Evolutionary conservation across 2,797 vertebrate genomes (phyloP).

Genomic region (Champsocephalus esox): DNA sequence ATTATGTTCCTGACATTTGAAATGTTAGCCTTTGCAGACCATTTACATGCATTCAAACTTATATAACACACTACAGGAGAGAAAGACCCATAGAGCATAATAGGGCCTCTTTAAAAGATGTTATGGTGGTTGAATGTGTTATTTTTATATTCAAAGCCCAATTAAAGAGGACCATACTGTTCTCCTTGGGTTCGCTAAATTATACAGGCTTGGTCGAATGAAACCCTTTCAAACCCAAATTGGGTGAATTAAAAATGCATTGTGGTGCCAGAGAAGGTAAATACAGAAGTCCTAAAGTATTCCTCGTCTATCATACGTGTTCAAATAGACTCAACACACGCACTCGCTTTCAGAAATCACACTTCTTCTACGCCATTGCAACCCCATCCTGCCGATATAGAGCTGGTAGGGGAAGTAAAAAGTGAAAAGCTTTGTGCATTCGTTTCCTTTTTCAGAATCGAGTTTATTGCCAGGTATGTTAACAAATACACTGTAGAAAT

Average conservation of each 20-base stretch:
- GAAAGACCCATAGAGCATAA: too few relatives aligned
- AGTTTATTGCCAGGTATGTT: too few relatives aligned
- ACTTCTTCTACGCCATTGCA: slow-evolving; percentile 58
- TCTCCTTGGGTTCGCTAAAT: slow-evolving; percentile 38
- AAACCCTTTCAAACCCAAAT: slow-evolving; percentile 32
- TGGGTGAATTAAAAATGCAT: slow-evolving; percentile 29
- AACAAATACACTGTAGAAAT: too few relatives aligned
- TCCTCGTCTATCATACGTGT: not conserved
- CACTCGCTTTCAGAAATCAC: slow-evolving; percentile 40
- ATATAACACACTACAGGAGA: too few relatives aligned
- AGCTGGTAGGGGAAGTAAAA: slow-evolving; percentile 48
- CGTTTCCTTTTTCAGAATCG: not conserved
- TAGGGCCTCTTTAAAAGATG: too few relatives aligned
- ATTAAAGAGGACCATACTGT: slow-evolving; percentile 26
- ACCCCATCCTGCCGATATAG: slow-evolving; percentile 55
- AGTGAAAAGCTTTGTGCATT: slow-evolving; percentile 41
- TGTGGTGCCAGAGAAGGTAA: slow-evolving; percentile 2
- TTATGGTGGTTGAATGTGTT: not conserved
- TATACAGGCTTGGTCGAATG: slow-evolving; percentile 20
- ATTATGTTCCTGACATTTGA: too few relatives aligned
- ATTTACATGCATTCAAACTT: too few relatives aligned
- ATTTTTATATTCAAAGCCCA: slow-evolving; percentile 19
- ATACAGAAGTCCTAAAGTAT: not conserved
- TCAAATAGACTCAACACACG: slow-evolving; percentile 14
- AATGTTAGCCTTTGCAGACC: too few relatives aligned